Evolutionary conservation across 2,888 invertebrate species (phyloP).

Genomic region (Torymus texanus): DNA sequence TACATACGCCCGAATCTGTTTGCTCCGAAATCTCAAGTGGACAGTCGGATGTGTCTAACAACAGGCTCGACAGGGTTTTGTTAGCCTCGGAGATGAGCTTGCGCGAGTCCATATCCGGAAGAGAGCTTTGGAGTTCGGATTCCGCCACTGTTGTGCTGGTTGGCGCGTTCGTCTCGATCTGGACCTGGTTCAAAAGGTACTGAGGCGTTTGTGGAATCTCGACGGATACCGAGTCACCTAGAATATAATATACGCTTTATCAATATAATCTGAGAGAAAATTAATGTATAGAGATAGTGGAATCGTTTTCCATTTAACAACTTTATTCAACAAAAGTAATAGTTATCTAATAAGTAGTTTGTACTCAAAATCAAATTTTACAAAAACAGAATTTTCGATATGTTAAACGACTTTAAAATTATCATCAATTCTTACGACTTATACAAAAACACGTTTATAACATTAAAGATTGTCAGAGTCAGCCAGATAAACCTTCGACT

Average conservation of each 20-base stretch:
- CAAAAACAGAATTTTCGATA: too few species aligned
- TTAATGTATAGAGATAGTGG: too few species aligned
- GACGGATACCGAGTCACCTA: conserved; percentile 72
- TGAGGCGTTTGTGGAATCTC: conserved; percentile 80
- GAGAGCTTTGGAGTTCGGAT: conserved; percentile 66
- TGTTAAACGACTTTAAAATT: too few species aligned
- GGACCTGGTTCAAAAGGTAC: conserved; percentile 78
- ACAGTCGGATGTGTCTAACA: conserved; percentile 76
- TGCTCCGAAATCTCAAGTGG: conserved; percentile 80
- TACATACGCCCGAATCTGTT: conserved; percentile 83
- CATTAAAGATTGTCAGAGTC: too few species aligned
- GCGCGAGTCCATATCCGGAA: conserved; percentile 71
- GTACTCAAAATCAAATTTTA: too few species aligned
- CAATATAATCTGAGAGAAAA: too few species aligned
- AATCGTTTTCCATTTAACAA: too few species aligned
- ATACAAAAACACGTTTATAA: too few species aligned
- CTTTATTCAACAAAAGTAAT: too few species aligned
- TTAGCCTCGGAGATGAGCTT: conserved; percentile 74
- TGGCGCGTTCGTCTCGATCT: conserved; percentile 67
- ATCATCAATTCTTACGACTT: too few species aligned
- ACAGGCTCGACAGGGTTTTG: conserved; percentile 72
- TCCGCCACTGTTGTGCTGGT: conserved; percentile 61
- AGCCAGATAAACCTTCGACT: too few species aligned
- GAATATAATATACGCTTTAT: not conserved
- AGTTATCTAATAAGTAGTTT: too few species aligned